These are phyloP conservation scores for Promerops cafer DNA, from an alignment of 2,113 vertebrate species.

Conservation along the genomic window DNA sequence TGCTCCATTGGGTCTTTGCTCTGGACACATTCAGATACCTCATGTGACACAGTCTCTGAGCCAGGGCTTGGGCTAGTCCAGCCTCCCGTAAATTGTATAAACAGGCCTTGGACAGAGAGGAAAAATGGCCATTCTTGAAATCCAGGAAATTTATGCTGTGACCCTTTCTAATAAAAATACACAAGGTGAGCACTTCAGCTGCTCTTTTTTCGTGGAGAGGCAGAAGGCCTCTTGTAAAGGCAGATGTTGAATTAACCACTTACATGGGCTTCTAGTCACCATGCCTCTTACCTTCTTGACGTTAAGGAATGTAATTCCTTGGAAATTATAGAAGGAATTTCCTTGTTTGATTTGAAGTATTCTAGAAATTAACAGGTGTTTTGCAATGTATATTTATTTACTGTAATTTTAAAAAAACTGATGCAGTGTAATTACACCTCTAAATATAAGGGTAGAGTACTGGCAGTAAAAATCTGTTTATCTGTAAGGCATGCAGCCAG, in stretches of 20 bases:
- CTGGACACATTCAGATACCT: background rate
- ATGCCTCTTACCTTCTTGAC: background rate
- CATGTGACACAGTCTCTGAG: background rate
- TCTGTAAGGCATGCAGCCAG: background rate
- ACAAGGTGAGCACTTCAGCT: background rate
- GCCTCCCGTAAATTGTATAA: background rate
- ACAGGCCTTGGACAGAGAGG: background rate
- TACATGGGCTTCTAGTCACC: background rate
- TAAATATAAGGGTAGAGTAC: background rate
- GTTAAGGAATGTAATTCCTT: background rate
- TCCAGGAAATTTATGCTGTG: background rate
- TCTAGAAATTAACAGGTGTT: background rate
- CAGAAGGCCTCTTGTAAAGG: background rate
- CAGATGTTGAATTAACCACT: background rate
- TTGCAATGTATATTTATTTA: background rate
- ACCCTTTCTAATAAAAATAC: background rate
- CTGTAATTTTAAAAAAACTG: background rate
- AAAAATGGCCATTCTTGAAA: background rate
- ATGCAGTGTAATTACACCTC: background rate
- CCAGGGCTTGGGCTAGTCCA: background rate
- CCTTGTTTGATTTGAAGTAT: background rate
- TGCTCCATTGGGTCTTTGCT: background rate
- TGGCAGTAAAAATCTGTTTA: background rate
- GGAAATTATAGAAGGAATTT: background rate
- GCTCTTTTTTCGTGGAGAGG: background rate